These are phyloP conservation scores for Eulimnadia texana DNA, from an alignment of 1,140 invertebrate species.

Conservation along the genomic window DNA sequence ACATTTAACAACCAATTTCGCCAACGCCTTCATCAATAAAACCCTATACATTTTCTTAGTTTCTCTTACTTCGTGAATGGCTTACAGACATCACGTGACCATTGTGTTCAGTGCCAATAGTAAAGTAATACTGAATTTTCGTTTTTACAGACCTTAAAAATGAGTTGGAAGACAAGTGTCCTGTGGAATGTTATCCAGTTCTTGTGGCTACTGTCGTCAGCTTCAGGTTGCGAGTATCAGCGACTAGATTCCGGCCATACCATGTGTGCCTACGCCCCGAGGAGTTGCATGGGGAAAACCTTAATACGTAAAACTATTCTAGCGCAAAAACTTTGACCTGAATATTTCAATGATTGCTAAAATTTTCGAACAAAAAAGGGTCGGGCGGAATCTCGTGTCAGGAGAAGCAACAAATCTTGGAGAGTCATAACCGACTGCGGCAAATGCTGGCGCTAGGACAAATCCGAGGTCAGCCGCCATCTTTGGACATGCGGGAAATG, in stretches of 20 bases:
- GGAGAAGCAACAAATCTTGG: constrained; percentile 38
- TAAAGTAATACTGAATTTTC: no score
- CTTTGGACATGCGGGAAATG: constrained; percentile 22
- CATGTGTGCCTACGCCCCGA: constrained; percentile 19
- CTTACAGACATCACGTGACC: no score
- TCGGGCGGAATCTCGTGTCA: constrained; percentile 47
- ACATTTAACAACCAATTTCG: no score
- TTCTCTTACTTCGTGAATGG: no score
- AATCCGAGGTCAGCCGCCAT: constrained; percentile 20
- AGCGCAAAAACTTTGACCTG: no score
- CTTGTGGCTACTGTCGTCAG: neutral
- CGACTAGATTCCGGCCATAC: constrained; percentile 18
- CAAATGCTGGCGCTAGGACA: constrained; percentile 20
- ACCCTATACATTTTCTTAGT: no score
- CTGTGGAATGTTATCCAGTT: no score
- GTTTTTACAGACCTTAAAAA: no score
- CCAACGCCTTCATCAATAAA: no score
- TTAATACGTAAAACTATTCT: constrained; percentile 19
- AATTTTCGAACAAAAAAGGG: constrained; percentile 32
- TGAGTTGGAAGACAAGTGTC: no score
- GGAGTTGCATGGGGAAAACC: constrained; percentile 19
- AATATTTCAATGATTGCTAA: no score
- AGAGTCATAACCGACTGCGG: constrained; percentile 19
- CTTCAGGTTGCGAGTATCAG: constrained; percentile 14
- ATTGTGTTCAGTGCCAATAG: no score